phyloP scores from a whole-genome alignment of 2,888 invertebrate species.

The Ametastegia equiseti region DNA sequence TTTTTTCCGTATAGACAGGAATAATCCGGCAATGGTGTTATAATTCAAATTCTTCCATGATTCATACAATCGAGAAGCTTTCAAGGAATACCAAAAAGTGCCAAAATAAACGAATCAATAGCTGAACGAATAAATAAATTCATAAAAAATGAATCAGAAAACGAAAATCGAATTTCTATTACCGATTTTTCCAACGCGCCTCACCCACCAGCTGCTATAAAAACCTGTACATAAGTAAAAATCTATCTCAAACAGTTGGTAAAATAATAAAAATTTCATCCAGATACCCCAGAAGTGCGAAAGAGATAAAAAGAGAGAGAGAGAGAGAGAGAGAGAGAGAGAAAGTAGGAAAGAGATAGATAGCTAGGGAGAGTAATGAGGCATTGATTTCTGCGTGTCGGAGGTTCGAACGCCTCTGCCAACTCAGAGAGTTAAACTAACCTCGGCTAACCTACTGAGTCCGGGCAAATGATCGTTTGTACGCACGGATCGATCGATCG shows the following conservation, averaged over 20 bases:
- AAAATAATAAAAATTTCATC: background rate
- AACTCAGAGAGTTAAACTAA: background rate
- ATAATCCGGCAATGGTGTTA: too few species aligned
- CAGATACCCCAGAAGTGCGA: constrained; percentile 6
- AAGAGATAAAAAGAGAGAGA: constrained; percentile 18
- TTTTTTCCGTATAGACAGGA: too few species aligned
- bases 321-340: constrained; percentile 33
- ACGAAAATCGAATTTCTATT: too few species aligned
- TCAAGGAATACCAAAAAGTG: too few species aligned
- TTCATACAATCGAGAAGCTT: too few species aligned
- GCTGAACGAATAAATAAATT: too few species aligned
- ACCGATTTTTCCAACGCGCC: background rate
- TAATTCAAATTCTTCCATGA: too few species aligned
- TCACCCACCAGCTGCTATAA: background rate
- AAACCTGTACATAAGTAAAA: too few species aligned
- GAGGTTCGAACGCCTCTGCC: background rate
- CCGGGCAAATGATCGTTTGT: background rate
- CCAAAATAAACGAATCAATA: too few species aligned
- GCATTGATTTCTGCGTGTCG: constrained; percentile 12
- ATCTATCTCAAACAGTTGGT: background rate
- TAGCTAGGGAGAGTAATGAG: constrained; percentile 33
- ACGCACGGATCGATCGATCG: background rate
- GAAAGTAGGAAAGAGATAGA: background rate
- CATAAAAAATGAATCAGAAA: too few species aligned
- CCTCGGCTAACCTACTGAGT: background rate